Evolutionary conservation across 2,113 vertebrate species (phyloP).

Genomic region (Apeltes quadracus): DNA sequence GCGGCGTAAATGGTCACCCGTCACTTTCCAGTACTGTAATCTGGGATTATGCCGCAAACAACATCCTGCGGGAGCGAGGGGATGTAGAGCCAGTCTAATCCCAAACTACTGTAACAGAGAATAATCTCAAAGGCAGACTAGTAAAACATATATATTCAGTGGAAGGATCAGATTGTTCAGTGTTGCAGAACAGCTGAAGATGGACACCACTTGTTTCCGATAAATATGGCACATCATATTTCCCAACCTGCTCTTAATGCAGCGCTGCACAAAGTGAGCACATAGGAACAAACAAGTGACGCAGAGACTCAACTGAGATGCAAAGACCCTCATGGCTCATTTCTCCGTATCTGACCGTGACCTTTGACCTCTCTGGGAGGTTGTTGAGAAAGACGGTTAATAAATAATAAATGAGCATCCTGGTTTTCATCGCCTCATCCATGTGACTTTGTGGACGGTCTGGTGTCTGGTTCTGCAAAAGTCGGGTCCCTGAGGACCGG

Average conservation of each 20-base stretch:
- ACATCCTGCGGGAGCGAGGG: constrained; percentile 37
- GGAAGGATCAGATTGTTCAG: constrained; percentile 3
- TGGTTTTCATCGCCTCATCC: neutral
- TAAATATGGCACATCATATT: constrained; percentile 17
- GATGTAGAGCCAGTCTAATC: constrained; percentile 59
- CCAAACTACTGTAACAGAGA: constrained; percentile 29
- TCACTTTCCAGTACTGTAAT: constrained; percentile 63
- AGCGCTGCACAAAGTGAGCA: neutral
- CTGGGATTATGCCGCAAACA: constrained; percentile 68
- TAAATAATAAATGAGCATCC: neutral
- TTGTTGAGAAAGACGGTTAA: neutral
- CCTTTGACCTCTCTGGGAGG: constrained; percentile 7
- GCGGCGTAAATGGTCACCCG: neutral
- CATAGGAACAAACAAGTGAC: neutral
- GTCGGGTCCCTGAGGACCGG: neutral
- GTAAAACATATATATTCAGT: constrained; percentile 12
- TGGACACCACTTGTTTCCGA: neutral
- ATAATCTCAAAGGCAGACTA: constrained; percentile 3
- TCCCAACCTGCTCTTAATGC: constrained; percentile 9
- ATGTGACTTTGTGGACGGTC: neutral
- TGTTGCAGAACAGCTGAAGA: constrained; percentile 23
- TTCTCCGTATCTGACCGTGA: neutral
- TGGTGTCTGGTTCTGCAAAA: neutral
- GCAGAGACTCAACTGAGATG: neutral
- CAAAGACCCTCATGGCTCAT: neutral